These are phyloP conservation scores for Eupeodes latifasciatus DNA, from an alignment of 2,888 invertebrate genomes.

Conservation along the genomic window DNA sequence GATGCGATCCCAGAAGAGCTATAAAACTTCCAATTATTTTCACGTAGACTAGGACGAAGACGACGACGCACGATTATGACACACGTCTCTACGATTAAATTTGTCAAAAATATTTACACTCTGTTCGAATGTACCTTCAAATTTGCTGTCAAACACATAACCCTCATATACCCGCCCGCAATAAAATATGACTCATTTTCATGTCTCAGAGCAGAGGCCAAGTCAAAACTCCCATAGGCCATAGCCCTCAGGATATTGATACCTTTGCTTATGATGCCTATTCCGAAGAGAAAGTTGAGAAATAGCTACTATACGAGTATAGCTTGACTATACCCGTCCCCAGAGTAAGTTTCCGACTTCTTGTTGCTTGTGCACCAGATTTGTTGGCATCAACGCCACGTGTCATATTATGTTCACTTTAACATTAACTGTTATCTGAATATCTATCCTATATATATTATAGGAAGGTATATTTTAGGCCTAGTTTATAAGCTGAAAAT, in stretches of 20 bases:
- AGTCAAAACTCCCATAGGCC: conserved; percentile 4
- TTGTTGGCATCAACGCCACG: conserved; percentile 53
- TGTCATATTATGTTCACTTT: conserved; percentile 63
- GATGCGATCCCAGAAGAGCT: conserved; percentile 1
- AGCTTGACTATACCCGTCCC: neutral
- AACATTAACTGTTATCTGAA: conserved; percentile 53
- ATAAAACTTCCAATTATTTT: conserved; percentile 22
- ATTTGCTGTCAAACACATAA: conserved; percentile 34
- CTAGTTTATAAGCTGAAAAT: conserved; percentile 60
- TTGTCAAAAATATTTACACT: conserved; percentile 46
- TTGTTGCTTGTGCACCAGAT: conserved; percentile 18
- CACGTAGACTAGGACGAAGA: neutral
- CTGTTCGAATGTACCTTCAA: neutral
- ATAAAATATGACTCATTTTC: conserved; percentile 17
- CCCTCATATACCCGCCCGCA: conserved; percentile 25
- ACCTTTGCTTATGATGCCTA: neutral
- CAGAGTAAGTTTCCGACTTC: conserved; percentile 14
- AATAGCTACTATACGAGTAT: neutral
- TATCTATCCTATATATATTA: neutral
- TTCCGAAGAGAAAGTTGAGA: neutral
- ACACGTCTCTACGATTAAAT: conserved; percentile 41
- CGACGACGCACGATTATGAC: conserved; percentile 3
- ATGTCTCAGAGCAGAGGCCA: neutral
- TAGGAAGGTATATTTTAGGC: neutral
- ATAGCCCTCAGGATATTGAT: conserved; percentile 21